These are phyloP conservation scores for Anthoptus insignis DNA, from an alignment of 2,888 invertebrate species.

Conservation along the genomic window DNA sequence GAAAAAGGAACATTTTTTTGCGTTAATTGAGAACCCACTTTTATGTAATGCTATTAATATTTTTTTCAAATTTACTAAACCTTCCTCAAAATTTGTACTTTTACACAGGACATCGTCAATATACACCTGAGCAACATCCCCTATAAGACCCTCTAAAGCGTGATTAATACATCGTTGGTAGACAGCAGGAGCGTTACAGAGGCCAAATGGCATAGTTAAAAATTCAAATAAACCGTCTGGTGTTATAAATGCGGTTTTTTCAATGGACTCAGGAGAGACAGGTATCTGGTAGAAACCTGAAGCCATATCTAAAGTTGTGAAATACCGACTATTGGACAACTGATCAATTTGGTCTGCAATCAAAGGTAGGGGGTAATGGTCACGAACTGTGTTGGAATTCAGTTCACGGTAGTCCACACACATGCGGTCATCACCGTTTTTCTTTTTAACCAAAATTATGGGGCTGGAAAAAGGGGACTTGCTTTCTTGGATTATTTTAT, in stretches of 20 bases:
- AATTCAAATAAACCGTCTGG: slow-evolving; percentile 22
- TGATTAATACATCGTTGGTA: slow-evolving; percentile 7
- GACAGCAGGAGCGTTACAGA: slow-evolving; percentile 14
- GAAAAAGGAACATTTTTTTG: slow-evolving; percentile 4
- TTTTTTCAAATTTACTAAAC: slow-evolving; percentile 6
- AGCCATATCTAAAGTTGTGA: slow-evolving; percentile 21
- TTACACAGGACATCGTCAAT: slow-evolving; percentile 17
- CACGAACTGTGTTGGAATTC: slow-evolving; percentile 19
- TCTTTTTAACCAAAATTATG: slow-evolving; percentile 40
- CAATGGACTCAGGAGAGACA: neutral
- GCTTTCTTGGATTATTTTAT: slow-evolving; percentile 33
- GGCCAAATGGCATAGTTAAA: slow-evolving; percentile 16
- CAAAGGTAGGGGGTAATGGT: slow-evolving; percentile 23
- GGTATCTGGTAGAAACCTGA: slow-evolving; percentile 30
- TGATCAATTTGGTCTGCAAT: slow-evolving; percentile 28
- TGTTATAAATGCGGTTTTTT: slow-evolving; percentile 28
- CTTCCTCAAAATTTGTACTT: slow-evolving; percentile 1
- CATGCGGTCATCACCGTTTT: slow-evolving; percentile 43
- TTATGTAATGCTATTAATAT: slow-evolving; percentile 3
- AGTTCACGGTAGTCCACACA: slow-evolving; percentile 33
- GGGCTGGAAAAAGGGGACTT: slow-evolving; percentile 44
- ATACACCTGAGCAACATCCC: slow-evolving; percentile 9
- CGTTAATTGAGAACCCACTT: slow-evolving; percentile 12
- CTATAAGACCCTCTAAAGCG: slow-evolving; percentile 3
- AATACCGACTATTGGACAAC: slow-evolving; percentile 12